Conservation (phyloP, 2,113 vertebrate species). For the Trichechus manatus region DNA sequence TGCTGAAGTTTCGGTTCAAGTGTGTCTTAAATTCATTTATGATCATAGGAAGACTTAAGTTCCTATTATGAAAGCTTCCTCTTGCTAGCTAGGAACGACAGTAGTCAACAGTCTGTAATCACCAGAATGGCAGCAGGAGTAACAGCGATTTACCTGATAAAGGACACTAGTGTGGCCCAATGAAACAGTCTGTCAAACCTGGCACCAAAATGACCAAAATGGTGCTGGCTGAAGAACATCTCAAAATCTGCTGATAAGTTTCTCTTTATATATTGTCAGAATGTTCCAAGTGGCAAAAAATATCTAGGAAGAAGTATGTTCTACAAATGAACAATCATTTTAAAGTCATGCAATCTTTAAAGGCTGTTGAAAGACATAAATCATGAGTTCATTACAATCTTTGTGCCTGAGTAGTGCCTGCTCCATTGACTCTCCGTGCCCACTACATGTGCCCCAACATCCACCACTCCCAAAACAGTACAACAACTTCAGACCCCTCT, state of each 20-base stretch:
- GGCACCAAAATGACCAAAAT: background rate
- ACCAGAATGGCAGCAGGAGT: background rate
- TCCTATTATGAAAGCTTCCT: conserved; percentile 33
- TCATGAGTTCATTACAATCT: background rate
- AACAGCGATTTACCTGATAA: background rate
- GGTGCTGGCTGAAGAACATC: background rate
- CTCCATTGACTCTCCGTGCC: background rate
- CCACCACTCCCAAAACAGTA: background rate
- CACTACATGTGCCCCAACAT: background rate
- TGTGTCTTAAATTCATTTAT: conserved; percentile 12
- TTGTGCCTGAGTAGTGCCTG: background rate
- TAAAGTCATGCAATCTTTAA: conserved; percentile 39
- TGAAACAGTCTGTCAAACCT: background rate
- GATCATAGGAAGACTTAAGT: conserved; percentile 48
- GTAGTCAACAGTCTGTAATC: background rate
- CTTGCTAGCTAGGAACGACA: background rate
- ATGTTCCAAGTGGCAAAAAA: conserved; percentile 20
- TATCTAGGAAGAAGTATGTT: conserved; percentile 38
- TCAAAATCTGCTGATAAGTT: background rate
- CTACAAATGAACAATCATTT: background rate
- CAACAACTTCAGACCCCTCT: background rate
- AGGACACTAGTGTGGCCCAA: background rate
- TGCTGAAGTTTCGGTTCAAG: conserved; percentile 35
- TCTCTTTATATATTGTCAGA: background rate
- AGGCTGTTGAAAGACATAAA: background rate